Percentiles rank a stretch among this genome's conserved stretches.
phyloP scores from a whole-genome alignment of 2,888 invertebrate species.

The Itoplectis maculator region DNA sequence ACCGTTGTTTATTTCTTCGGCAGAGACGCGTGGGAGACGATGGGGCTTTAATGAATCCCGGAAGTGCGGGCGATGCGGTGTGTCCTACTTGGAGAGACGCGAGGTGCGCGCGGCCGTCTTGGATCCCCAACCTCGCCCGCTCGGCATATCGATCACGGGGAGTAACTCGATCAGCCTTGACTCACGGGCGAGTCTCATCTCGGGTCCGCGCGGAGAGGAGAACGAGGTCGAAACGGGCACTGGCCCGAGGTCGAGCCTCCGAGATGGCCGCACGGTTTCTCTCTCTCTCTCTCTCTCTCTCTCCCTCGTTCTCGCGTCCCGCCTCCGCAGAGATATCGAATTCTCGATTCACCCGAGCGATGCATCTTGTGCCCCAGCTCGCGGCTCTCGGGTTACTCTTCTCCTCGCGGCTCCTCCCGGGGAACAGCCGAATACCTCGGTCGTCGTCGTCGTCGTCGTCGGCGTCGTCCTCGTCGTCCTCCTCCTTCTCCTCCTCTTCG shows the following conservation, averaged over 20 bases:
- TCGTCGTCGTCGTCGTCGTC: conserved; percentile 53
- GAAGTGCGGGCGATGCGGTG: conserved; percentile 42
- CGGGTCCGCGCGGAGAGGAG: conserved; percentile 44
- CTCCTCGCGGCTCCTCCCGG: conserved; percentile 39
- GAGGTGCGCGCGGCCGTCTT: conserved; percentile 68
- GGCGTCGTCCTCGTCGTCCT: conserved; percentile 50
- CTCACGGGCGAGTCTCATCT: conserved; percentile 65
- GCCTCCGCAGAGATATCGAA: conserved; percentile 68
- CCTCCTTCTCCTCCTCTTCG: too few species aligned
- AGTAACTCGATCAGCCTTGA: conserved; percentile 72
- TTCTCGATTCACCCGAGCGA: conserved; percentile 66
- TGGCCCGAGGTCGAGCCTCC: conserved; percentile 51
- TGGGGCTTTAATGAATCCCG: conserved; percentile 40
- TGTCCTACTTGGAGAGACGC: conserved; percentile 52
- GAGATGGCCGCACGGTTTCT: conserved; percentile 60
- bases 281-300: conserved; percentile 1
- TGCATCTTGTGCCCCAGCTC: conserved; percentile 60
- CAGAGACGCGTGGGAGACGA: conserved; percentile 1
- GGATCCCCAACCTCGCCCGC: conserved; percentile 61
- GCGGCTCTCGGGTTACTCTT: conserved; percentile 64
- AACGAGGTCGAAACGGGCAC: conserved; percentile 60
- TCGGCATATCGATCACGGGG: conserved; percentile 71
- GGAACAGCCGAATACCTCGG: conserved; percentile 58
- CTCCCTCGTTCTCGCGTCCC: conserved; percentile 20
- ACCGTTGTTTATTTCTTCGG: not conserved